Conservation (phyloP, 1,140 invertebrate species). For the Temnothorax curvispinosus region DNA sequence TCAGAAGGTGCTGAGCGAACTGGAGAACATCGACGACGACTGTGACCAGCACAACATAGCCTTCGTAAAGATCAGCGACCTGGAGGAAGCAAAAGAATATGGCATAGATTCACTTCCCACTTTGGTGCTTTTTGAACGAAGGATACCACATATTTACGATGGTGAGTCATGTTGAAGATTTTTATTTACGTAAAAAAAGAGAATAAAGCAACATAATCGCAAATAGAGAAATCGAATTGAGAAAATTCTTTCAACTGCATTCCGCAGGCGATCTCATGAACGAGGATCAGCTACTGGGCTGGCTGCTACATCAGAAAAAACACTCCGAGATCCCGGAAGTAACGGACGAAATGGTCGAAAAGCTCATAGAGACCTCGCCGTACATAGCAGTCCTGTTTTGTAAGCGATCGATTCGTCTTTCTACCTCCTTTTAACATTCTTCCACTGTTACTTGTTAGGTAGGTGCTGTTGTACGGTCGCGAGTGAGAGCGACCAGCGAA, state of each 20-base stretch:
- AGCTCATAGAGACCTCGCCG: slow-evolving; percentile 92
- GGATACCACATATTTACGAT: slow-evolving; percentile 95
- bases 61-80: slow-evolving; percentile 97
- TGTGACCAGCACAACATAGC: slow-evolving; percentile 96
- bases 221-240: background rate
- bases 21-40: slow-evolving; percentile 98
- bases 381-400: slow-evolving; percentile 95
- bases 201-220: background rate
- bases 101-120: slow-evolving; percentile 93
- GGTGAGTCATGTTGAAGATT: slow-evolving; percentile 82
- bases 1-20: slow-evolving; percentile 93
- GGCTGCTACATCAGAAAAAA: slow-evolving; percentile 95
- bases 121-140: slow-evolving; percentile 95
- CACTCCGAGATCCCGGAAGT: slow-evolving; percentile 97
- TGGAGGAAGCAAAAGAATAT: slow-evolving; percentile 95
- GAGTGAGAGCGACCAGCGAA: slow-evolving; percentile 64
- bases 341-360: slow-evolving; percentile 97
- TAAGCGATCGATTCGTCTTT: slow-evolving; percentile 86
- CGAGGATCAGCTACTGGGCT: slow-evolving; percentile 95
- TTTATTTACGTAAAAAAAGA: background rate
- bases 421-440: slow-evolving; percentile 73
- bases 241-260: background rate
- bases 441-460: slow-evolving; percentile 72
- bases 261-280: slow-evolving; percentile 92
- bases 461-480: slow-evolving; percentile 62